Evolutionary conservation across 2,888 invertebrate species (phyloP).

Genomic region (Microplitis manilae): DNA sequence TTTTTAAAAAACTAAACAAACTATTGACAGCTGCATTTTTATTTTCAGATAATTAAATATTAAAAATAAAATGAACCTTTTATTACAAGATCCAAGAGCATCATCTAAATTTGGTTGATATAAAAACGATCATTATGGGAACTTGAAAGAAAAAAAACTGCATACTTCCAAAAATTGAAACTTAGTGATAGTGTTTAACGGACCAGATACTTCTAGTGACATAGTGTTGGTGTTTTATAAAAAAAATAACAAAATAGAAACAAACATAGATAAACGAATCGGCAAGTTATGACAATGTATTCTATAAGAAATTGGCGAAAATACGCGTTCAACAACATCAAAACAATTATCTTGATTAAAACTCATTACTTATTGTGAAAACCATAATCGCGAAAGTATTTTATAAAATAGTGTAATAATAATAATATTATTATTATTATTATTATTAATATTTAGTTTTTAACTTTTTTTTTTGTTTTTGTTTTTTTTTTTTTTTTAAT

Average conservation of each 20-base stretch:
- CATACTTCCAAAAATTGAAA: constrained; percentile 59
- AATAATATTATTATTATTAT: neutral
- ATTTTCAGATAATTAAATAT: neutral
- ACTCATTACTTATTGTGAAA: constrained; percentile 49
- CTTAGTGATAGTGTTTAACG: constrained; percentile 59
- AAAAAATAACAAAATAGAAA: constrained; percentile 15
- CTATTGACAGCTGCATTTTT: neutral
- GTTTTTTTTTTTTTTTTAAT: neutral
- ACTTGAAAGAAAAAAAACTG: constrained; percentile 67
- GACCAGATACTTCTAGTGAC: constrained; percentile 44
- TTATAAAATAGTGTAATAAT: neutral
- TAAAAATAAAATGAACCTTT: constrained; percentile 63
- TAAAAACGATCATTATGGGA: constrained; percentile 64
- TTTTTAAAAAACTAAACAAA: neutral
- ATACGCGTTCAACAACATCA: constrained; percentile 37
- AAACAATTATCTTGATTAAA: constrained; percentile 44
- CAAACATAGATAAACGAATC: constrained; percentile 13
- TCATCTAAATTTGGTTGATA: constrained; percentile 70
- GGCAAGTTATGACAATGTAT: constrained; percentile 45
- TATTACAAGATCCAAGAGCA: constrained; percentile 68
- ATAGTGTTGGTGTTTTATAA: constrained; percentile 59
- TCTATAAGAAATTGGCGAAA: constrained; percentile 32
- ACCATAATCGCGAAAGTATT: neutral
- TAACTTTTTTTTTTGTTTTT: neutral
- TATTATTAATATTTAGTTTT: neutral